These are phyloP conservation scores for Passerina amoena DNA, from an alignment of 2,113 vertebrate genomes.

Conservation along the genomic window DNA sequence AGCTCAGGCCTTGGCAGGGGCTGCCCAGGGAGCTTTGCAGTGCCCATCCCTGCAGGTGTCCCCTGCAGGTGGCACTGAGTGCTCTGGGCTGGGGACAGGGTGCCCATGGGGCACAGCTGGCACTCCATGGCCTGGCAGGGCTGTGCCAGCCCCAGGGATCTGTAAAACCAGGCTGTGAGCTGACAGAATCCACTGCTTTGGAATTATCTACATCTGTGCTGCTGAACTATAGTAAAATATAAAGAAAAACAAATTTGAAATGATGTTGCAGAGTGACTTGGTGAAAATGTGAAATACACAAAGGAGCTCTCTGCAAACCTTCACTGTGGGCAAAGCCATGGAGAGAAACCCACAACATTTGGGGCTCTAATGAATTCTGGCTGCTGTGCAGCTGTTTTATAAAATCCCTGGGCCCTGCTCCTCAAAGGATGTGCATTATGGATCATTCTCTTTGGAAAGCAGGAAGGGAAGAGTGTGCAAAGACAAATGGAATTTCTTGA, in stretches of 20 bases:
- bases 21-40: neutral
- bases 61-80: neutral
- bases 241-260: neutral
- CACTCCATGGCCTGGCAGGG: neutral
- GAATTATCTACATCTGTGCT: neutral
- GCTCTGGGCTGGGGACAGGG: neutral
- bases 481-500: neutral
- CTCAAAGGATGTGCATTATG: neutral
- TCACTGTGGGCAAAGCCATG: neutral
- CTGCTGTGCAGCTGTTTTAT: neutral
- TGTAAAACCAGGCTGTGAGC: neutral
- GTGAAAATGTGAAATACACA: neutral
- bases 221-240: neutral
- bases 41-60: neutral
- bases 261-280: accelerated
- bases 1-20: neutral
- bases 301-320: neutral
- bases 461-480: neutral
- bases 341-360: neutral
- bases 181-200: neutral
- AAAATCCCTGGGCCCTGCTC: neutral
- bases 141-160: neutral
- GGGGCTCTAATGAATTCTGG: neutral
- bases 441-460: neutral
- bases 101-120: neutral